Conservation (phyloP, 2,888 invertebrate genomes). For the Hydrotaea cyrtoneurina region DNA sequence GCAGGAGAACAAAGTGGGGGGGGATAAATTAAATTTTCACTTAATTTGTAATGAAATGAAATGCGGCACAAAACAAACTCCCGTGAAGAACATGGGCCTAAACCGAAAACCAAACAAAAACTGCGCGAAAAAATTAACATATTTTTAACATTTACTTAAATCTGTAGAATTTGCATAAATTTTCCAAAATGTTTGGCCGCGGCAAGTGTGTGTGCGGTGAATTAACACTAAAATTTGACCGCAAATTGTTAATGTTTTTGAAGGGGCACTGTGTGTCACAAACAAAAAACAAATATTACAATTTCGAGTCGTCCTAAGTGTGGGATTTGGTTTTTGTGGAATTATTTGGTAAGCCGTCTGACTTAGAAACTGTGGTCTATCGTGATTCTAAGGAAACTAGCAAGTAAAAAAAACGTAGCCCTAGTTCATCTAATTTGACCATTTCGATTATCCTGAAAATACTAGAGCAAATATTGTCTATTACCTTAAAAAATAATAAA, state of each 20-base stretch:
- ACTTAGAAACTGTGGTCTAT: too few species aligned
- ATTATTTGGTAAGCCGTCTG: too few species aligned
- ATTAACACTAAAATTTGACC: constrained; percentile 45
- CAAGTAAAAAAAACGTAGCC: too few species aligned
- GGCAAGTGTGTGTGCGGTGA: constrained; percentile 25
- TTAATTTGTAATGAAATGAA: constrained; percentile 67
- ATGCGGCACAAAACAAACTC: not conserved
- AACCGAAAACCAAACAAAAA: not conserved
- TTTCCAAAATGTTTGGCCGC: constrained; percentile 36
- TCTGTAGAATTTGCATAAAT: constrained; percentile 69
- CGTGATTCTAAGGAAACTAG: too few species aligned
- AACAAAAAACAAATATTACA: too few species aligned
- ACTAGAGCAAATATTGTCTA: too few species aligned
- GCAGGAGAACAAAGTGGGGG: constrained; percentile 43
- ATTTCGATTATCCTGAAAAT: too few species aligned
- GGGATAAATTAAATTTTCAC: constrained; percentile 70
- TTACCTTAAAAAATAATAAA: too few species aligned
- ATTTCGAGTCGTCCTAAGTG: too few species aligned
- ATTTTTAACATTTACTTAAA: constrained; percentile 69
- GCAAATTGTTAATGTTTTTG: constrained; percentile 48
- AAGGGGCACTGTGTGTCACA: not conserved
- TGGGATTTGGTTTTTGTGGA: too few species aligned
- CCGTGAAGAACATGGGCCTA: constrained; percentile 16
- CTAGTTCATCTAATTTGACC: too few species aligned
- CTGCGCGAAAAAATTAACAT: constrained; percentile 66